A percentile compares a stretch with the other conserved stretches of the same genome.
phyloP scores from a whole-genome alignment of 1,140 invertebrate species.

The Drosophila orosa region DNA sequence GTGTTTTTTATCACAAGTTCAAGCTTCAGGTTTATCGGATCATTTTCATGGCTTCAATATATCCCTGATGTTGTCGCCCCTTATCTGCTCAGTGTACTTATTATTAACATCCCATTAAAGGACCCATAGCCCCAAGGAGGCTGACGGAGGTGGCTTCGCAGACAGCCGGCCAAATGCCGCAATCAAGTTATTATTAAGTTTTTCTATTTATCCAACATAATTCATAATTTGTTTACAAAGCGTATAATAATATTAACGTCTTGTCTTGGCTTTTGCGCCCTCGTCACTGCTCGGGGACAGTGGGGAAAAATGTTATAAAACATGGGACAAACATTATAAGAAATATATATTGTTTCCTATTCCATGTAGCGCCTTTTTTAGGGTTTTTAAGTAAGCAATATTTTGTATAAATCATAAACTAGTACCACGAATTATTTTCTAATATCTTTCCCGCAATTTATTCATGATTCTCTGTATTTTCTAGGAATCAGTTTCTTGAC shows the following conservation, averaged over 20 bases:
- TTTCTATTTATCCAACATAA: slow-evolving; percentile 83
- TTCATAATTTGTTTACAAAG: slow-evolving; percentile 83
- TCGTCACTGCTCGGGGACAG: neutral
- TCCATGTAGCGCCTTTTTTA: no score
- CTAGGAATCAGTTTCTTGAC: no score
- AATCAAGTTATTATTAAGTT: slow-evolving; percentile 83
- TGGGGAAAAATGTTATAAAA: neutral
- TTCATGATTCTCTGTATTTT: neutral
- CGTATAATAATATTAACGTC: slow-evolving; percentile 82
- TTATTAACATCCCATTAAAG: slow-evolving; percentile 28
- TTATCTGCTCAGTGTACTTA: slow-evolving; percentile 9
- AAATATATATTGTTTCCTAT: neutral
- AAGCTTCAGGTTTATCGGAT: neutral
- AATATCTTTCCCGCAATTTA: neutral
- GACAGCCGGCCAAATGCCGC: slow-evolving; percentile 67
- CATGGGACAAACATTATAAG: fast-evolving
- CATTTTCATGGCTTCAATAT: neutral
- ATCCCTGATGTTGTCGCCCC: neutral
- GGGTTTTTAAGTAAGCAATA: no score
- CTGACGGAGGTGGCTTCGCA: slow-evolving; percentile 10
- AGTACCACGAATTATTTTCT: neutral
- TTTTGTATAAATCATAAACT: neutral
- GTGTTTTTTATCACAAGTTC: neutral
- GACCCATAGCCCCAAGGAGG: slow-evolving; percentile 7
- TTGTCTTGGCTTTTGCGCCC: slow-evolving; percentile 50